Evolutionary conservation across 2,888 invertebrate genomes (phyloP).

Genomic region (Erannis defoliaria): DNA sequence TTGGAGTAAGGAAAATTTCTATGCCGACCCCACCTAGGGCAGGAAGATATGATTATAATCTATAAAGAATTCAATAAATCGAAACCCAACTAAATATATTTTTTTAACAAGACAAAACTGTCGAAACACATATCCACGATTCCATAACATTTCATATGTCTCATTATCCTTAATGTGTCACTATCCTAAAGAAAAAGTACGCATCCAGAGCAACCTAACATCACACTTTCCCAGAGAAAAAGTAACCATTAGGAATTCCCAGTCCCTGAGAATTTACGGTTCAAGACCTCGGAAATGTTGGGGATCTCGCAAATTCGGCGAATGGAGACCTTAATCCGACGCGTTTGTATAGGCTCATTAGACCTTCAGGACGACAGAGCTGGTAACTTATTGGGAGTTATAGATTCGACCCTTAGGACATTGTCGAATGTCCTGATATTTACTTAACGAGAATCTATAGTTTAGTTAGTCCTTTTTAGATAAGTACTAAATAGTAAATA

Average conservation of each 20-base stretch:
- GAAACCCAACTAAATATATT: background rate
- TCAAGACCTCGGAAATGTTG: constrained; percentile 10
- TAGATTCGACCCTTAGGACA: constrained; percentile 6
- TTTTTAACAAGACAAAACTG: background rate
- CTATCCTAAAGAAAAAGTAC: background rate
- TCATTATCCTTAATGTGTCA: background rate
- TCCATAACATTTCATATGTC: too few species aligned
- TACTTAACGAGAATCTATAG: background rate
- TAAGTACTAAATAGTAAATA: too few species aligned
- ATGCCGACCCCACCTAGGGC: too few species aligned
- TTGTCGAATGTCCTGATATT: constrained; percentile 3
- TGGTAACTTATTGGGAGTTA: constrained; percentile 11
- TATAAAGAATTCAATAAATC: too few species aligned
- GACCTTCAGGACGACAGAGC: background rate
- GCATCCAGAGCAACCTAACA: background rate
- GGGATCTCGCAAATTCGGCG: constrained; percentile 12
- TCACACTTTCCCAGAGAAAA: background rate
- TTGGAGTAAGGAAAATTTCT: too few species aligned
- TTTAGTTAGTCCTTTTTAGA: background rate
- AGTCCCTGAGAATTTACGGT: constrained; percentile 11
- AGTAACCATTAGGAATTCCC: constrained; percentile 5
- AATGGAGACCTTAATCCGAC: constrained; percentile 16
- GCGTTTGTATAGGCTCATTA: constrained; percentile 26
- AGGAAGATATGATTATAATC: too few species aligned
- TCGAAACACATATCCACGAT: background rate